Percentiles rank a stretch among this genome's conserved stretches.
These are phyloP conservation scores for Coptodon rendalli DNA, from an alignment of 2,113 vertebrate genomes.

Conservation along the genomic window DNA sequence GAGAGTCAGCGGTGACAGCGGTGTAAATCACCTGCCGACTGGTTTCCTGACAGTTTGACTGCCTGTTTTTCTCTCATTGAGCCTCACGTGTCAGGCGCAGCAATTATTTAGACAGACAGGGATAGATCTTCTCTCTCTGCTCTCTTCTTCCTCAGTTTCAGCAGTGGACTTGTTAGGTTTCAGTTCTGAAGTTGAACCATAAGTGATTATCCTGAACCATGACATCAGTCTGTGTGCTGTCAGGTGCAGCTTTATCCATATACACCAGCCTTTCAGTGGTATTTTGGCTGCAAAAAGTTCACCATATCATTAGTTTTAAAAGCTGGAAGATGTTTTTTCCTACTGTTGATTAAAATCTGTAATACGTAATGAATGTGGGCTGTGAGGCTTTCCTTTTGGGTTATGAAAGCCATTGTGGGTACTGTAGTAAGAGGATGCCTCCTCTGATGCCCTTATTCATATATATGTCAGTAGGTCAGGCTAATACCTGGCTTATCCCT, in stretches of 20 bases:
- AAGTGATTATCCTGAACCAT: background rate
- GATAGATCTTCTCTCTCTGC: background rate
- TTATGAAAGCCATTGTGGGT: background rate
- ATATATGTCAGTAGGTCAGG: background rate
- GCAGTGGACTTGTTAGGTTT: background rate
- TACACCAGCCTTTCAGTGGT: background rate
- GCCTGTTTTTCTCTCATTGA: background rate
- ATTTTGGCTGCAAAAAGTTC: background rate
- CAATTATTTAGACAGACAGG: background rate
- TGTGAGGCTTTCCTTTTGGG: background rate
- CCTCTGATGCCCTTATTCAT: background rate
- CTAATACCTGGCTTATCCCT: background rate
- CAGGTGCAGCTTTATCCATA: background rate
- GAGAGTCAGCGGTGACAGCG: background rate
- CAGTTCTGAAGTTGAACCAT: background rate
- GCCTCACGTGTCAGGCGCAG: background rate
- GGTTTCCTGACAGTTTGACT: background rate
- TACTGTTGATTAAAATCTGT: background rate
- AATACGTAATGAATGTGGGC: background rate
- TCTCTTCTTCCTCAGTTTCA: background rate
- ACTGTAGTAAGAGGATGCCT: background rate
- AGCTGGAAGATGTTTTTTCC: background rate
- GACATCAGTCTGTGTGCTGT: background rate
- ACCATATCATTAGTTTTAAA: background rate
- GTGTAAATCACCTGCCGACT: slow-evolving; percentile 2